Conservation (phyloP, 2,113 vertebrate genomes). For the Hyperopisus bebe region DNA sequence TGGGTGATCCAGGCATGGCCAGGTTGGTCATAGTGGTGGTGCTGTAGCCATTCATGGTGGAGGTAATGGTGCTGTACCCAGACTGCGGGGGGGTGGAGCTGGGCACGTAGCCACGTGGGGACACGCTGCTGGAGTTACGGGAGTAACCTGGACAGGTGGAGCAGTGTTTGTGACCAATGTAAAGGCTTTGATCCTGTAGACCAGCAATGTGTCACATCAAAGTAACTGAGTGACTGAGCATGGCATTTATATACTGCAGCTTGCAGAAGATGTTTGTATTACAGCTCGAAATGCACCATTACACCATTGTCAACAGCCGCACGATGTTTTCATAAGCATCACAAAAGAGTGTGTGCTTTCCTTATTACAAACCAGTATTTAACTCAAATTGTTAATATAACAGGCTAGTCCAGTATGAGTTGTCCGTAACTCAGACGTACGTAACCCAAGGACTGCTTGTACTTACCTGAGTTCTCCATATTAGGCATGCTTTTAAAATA, state of each 20-base stretch:
- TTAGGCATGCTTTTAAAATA: not conserved
- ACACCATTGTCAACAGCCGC: not conserved
- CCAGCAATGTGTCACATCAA: not conserved
- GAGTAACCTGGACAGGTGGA: slow-evolving; percentile 67
- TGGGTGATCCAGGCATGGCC: slow-evolving; percentile 82
- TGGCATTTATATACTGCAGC: not conserved
- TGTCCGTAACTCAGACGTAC: not conserved
- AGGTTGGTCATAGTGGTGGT: slow-evolving; percentile 74
- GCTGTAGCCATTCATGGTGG: slow-evolving; percentile 79
- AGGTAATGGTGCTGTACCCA: slow-evolving; percentile 74
- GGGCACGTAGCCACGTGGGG: slow-evolving; percentile 77
- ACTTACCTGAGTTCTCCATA: not conserved
- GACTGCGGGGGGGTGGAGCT: slow-evolving; percentile 86
- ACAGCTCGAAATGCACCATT: not conserved
- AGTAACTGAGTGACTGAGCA: not conserved
- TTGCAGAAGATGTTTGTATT: not conserved
- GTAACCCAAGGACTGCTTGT: not conserved
- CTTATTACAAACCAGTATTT: not conserved
- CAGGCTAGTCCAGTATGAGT: not conserved
- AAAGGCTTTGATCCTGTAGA: not conserved
- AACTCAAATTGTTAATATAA: not conserved
- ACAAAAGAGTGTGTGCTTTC: not conserved
- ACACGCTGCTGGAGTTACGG: slow-evolving; percentile 78
- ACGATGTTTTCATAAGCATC: not conserved
- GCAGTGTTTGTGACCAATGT: not conserved